Conservation (phyloP, 2,797 vertebrate genomes). For the Nothura maculosa region DNA sequence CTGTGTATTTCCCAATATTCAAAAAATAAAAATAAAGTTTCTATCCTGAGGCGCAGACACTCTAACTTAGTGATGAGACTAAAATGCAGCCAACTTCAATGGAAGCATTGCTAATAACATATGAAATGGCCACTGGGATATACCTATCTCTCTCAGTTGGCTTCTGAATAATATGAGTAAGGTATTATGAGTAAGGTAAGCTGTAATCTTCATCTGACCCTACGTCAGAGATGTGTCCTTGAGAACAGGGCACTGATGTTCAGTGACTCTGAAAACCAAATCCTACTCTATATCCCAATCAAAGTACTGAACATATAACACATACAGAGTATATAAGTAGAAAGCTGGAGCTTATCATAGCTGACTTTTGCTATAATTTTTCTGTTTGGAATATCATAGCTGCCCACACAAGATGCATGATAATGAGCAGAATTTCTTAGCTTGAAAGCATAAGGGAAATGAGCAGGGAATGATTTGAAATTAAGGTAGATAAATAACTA, state of each 20-base stretch:
- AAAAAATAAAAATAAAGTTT: background rate
- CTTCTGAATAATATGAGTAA: background rate
- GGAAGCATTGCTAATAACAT: background rate
- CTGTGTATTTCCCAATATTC: background rate
- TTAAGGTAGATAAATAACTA: background rate
- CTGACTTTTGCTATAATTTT: background rate
- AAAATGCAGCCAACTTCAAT: background rate
- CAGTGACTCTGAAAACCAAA: background rate
- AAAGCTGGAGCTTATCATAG: background rate
- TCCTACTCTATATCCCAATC: background rate
- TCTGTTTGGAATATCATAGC: background rate
- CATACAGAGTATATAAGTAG: rapidly evolving
- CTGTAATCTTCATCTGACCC: background rate
- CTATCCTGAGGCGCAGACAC: background rate
- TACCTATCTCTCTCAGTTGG: background rate
- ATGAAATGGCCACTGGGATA: background rate
- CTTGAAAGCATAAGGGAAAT: background rate
- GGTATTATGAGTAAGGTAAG: background rate
- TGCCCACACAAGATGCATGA: background rate
- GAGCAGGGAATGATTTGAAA: background rate
- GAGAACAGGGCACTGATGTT: background rate
- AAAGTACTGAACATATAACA: background rate
- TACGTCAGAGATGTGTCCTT: background rate
- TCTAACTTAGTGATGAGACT: background rate
- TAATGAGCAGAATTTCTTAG: background rate